These are phyloP conservation scores for Sisyra nigra DNA, from an alignment of 2,888 invertebrate species.

Conservation along the genomic window DNA sequence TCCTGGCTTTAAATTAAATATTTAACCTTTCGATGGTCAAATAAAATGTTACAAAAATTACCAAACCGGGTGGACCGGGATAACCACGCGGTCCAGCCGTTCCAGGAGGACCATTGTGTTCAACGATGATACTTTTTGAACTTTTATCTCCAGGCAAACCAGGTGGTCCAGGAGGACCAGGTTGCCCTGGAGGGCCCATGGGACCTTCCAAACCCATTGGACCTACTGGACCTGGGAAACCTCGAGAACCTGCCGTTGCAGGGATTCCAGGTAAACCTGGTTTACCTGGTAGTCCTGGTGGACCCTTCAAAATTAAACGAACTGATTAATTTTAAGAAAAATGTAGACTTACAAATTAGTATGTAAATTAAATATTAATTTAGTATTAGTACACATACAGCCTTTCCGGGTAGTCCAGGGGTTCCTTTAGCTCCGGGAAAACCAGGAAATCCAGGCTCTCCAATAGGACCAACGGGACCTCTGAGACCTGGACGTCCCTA, in stretches of 20 bases:
- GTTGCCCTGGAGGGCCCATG: slow-evolving; percentile 28
- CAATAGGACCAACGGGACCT: slow-evolving; percentile 11
- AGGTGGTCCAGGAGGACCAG: slow-evolving; percentile 25
- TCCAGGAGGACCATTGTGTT: slow-evolving; percentile 26
- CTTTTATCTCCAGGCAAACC: slow-evolving; percentile 20
- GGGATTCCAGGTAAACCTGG: slow-evolving; percentile 21
- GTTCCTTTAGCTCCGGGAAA: slow-evolving; percentile 19
- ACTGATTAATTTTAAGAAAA: background rate
- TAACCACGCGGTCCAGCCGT: slow-evolving; percentile 34
- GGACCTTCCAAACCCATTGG: slow-evolving; percentile 22
- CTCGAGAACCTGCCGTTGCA: slow-evolving; percentile 24
- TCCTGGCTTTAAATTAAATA: slow-evolving; percentile 31
- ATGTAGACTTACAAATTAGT: too few relatives aligned
- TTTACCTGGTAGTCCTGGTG: slow-evolving; percentile 18
- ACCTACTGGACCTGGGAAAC: slow-evolving; percentile 30
- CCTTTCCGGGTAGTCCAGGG: slow-evolving; percentile 22
- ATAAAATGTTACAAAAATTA: slow-evolving; percentile 18
- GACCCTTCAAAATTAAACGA: slow-evolving; percentile 10
- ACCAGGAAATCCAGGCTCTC: slow-evolving; percentile 20
- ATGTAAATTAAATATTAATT: too few relatives aligned
- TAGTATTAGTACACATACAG: slow-evolving; percentile 17
- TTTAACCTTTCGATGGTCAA: slow-evolving; percentile 1
- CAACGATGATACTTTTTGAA: slow-evolving; percentile 16
- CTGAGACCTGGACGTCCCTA: too few relatives aligned
- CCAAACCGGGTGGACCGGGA: slow-evolving; percentile 36